These are phyloP conservation scores for Mobula birostris DNA, from an alignment of 2,113 vertebrate species.

Conservation along the genomic window DNA sequence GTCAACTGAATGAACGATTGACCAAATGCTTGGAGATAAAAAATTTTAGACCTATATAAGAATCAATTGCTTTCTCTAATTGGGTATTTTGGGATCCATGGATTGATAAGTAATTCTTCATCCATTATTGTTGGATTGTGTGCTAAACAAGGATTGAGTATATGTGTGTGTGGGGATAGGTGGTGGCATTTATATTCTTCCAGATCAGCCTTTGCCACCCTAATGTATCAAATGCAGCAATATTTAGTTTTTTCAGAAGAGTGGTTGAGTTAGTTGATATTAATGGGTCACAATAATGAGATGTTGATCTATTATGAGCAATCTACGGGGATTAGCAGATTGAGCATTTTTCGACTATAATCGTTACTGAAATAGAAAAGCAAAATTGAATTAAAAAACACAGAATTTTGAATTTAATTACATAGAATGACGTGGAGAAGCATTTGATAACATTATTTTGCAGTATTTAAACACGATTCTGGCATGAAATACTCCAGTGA, in stretches of 20 bases:
- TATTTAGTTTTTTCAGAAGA: background rate
- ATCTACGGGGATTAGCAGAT: background rate
- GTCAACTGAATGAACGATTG: background rate
- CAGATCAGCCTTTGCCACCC: background rate
- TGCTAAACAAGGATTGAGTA: background rate
- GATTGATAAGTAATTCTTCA: background rate
- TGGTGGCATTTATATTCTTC: background rate
- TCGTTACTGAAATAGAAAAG: background rate
- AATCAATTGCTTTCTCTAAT: background rate
- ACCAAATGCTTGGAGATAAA: background rate
- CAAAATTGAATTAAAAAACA: background rate
- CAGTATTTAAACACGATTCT: no score
- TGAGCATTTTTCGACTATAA: background rate
- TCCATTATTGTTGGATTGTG: background rate
- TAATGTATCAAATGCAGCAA: background rate
- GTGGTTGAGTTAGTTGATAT: background rate
- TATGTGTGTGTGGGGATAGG: no score
- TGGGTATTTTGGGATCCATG: background rate
- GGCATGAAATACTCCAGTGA: no score
- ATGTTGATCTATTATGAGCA: background rate
- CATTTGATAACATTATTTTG: background rate
- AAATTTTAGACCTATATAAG: background rate
- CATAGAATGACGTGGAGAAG: background rate
- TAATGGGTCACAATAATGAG: background rate
- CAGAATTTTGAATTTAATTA: background rate